Evolutionary conservation across 2,888 invertebrate genomes (phyloP).

Genomic region (Philonicus albiceps): DNA sequence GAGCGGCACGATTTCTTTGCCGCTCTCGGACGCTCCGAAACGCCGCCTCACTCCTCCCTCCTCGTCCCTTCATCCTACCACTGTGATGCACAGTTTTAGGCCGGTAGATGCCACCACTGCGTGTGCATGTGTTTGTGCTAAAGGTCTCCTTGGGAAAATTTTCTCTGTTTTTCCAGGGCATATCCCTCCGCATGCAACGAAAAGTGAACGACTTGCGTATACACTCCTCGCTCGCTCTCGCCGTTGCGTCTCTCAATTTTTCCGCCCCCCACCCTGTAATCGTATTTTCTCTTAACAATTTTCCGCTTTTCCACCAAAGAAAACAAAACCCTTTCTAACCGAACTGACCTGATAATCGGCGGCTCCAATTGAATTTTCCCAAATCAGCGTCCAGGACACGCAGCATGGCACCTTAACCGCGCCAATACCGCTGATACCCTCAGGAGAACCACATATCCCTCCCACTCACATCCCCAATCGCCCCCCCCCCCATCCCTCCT

Average conservation of each 20-base stretch:
- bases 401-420: not conserved
- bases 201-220: conserved; percentile 1
- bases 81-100: not conserved
- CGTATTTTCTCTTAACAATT: not conserved
- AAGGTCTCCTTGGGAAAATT: not conserved
- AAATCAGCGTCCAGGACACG: not conserved
- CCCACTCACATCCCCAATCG: not conserved
- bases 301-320: not conserved
- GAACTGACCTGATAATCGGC: not conserved
- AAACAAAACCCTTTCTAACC: not conserved
- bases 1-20: not conserved
- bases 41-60: no score
- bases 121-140: not conserved
- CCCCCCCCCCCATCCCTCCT: no score
- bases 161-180: conserved; percentile 20
- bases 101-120: not conserved
- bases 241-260: not conserved
- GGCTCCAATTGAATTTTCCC: not conserved
- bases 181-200: not conserved
- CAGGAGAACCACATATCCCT: not conserved
- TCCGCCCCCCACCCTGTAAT: not conserved
- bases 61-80: not conserved
- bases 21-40: not conserved
- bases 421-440: not conserved
- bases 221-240: not conserved